phyloP scores from a whole-genome alignment of 2,888 invertebrate species.

The Xestia xanthographa region DNA sequence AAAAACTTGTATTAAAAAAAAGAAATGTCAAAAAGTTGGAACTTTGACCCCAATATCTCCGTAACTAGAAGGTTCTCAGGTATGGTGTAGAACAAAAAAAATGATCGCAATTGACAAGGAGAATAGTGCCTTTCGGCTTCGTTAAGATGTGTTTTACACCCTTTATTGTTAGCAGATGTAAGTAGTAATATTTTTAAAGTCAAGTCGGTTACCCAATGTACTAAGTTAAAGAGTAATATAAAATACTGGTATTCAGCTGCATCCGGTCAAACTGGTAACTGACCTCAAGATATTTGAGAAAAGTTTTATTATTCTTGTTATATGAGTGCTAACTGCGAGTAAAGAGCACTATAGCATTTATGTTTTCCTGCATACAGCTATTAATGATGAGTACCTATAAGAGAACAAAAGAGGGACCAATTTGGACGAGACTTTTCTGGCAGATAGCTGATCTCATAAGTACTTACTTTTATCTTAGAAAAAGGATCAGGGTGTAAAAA shows the following conservation, averaged over 20 bases:
- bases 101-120: too few species aligned
- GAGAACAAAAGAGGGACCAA: neutral
- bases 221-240: neutral
- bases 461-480: too few species aligned
- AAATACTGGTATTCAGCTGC: slow-evolving; percentile 2
- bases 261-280: neutral
- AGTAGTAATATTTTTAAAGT: neutral
- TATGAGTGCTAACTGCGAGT: neutral
- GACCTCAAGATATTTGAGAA: neutral
- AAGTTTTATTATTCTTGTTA: neutral
- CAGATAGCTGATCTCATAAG: too few species aligned
- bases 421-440: too few species aligned
- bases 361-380: neutral
- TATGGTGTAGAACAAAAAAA: too few species aligned
- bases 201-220: neutral
- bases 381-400: neutral
- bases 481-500: too few species aligned
- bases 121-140: too few species aligned
- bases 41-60: too few species aligned
- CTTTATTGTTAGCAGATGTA: neutral
- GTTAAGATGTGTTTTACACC: too few species aligned
- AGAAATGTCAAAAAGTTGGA: too few species aligned
- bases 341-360: neutral
- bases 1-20: too few species aligned
- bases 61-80: too few species aligned